Evolutionary conservation across 2,797 vertebrate genomes (phyloP), one percentile per base, ranked within the genome.

Genomic region (Clarias laeviceps): DNA sequence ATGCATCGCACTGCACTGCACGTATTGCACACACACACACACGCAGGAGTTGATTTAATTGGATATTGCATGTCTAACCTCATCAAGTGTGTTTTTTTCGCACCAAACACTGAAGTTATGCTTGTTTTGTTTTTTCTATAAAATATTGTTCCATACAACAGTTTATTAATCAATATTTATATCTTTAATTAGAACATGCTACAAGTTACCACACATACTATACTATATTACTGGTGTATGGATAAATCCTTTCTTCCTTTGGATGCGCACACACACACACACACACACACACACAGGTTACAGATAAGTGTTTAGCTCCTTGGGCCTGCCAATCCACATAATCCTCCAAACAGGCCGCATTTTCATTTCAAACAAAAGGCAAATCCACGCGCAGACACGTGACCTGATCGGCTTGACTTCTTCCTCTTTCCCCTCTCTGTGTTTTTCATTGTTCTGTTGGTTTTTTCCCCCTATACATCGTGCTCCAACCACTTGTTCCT

Each of bases 291-390:
- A 85, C 68, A 59, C 34, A 64, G 68, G 80, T 83, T 90, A 91
- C 92, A 91, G 93, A 94, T 94, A 94, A 93, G 92, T 92, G 91
- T 90, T 91, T 72, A 91, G 91, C 93, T 93, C 92, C 92, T 90
- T 87, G 88, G 85, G 91, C 91, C 93, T 94, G 94, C 93, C 95
- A 94, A 94, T 94, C 94, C 94, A 92, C 93, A 92, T 95, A 95
- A 95, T 95, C 94, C 94, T 91, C 94, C 94, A 94, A 94, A 95
- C 94, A 94, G 92, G 93, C 92, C 89, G 93, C 93, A 94, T 95
- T 95, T 95, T 94, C 93, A 94, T 94, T 95, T 95, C 94, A 95
- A 95, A 95, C 94, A 94, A 95, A 95, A 93, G 92, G 90, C 92
- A 94, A 93, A 94, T 90, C 92, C 89, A 90, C 91, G 89, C 92